A percentile compares a stretch with the other conserved stretches of the same genome.
phyloP scores from a whole-genome alignment of 2,113 vertebrate species.

The Amblyopsis rosae region DNA sequence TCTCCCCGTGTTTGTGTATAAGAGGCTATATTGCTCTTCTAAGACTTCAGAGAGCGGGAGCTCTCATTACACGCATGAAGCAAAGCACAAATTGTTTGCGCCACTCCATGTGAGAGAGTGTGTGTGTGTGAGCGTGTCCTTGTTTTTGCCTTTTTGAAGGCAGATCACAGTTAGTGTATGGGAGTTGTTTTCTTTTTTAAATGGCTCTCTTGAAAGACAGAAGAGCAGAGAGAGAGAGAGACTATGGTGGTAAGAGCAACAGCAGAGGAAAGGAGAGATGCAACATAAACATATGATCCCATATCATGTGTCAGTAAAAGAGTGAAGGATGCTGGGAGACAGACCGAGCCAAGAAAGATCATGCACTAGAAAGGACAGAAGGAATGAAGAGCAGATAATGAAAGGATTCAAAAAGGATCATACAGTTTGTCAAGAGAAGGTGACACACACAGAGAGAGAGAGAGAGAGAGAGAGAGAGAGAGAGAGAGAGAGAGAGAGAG shows the following conservation, averaged over 20 bases:
- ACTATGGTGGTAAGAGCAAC: neutral
- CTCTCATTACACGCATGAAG: neutral
- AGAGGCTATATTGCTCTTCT: neutral
- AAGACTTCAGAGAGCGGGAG: neutral
- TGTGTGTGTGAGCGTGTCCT: neutral
- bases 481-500: too few species aligned
- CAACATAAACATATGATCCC: neutral
- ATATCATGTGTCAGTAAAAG: too few species aligned
- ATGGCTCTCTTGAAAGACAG: slow-evolving; percentile 9
- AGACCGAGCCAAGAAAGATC: too few species aligned
- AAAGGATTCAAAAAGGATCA: too few species aligned
- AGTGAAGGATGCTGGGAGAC: too few species aligned
- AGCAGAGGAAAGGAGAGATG: neutral
- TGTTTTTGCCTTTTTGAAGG: neutral
- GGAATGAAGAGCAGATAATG: too few species aligned
- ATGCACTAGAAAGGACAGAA: too few species aligned
- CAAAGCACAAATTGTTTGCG: neutral
- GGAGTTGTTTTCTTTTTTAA: slow-evolving; percentile 27
- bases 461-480: too few species aligned
- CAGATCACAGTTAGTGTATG: slow-evolving; percentile 9
- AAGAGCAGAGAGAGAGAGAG: too few species aligned
- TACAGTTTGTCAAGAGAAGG: too few species aligned
- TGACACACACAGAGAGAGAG: too few species aligned
- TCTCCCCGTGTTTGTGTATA: too few species aligned
- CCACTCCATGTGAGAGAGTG: neutral